Conservation (phyloP, 2,797 vertebrate genomes). For the Tinamus major region DNA sequence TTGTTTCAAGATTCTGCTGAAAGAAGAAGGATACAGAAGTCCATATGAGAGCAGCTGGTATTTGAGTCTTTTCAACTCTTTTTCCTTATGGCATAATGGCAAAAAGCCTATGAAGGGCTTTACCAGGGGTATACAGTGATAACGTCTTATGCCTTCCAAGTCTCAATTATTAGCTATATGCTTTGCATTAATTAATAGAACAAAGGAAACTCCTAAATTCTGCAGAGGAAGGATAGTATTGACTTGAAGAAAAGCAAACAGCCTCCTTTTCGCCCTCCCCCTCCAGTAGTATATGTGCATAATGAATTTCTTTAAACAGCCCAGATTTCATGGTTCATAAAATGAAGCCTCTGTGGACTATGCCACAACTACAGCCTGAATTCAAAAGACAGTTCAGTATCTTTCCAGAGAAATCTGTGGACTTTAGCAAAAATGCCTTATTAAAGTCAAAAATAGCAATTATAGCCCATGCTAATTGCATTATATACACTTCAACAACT, state of each 20-base stretch:
- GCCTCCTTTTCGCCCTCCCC: background rate
- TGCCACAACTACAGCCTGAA: background rate
- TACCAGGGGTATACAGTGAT: background rate
- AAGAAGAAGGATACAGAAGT: background rate
- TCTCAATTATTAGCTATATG: background rate
- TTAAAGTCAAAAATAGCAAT: constrained; percentile 12
- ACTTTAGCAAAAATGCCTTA: background rate
- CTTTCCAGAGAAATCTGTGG: background rate
- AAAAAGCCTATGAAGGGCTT: background rate
- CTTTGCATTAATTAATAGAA: background rate
- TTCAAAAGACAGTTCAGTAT: background rate
- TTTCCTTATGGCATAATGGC: background rate
- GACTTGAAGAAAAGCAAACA: background rate
- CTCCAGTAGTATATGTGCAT: background rate
- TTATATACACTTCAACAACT: constrained; percentile 32
- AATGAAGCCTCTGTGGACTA: background rate
- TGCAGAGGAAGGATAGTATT: background rate
- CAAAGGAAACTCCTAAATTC: background rate
- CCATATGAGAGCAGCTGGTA: background rate
- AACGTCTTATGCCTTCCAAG: background rate
- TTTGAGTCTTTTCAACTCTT: background rate
- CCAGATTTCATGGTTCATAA: background rate
- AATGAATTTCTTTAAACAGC: constrained; percentile 11
- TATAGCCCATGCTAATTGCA: constrained; percentile 44
- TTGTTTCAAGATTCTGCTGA: background rate